Conservation (phyloP, 92 coral and sea anemone species). For the Palythoa caribaeorum region DNA sequence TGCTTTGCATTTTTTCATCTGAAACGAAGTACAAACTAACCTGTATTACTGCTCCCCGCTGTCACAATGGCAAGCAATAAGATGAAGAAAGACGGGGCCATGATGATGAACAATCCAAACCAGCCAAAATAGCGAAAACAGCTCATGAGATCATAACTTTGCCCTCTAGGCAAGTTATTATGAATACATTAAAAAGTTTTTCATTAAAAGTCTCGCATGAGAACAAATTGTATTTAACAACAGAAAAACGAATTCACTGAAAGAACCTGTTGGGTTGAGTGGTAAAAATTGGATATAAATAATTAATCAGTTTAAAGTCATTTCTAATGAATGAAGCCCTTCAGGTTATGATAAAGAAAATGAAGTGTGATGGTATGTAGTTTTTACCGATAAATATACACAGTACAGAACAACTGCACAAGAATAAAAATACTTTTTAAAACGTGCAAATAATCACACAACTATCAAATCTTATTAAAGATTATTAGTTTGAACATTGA, state of each 20-base stretch:
- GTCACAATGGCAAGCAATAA: constrained; percentile 7
- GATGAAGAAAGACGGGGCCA: background rate
- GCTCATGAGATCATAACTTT: background rate
- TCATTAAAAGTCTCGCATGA: background rate
- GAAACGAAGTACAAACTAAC: background rate
- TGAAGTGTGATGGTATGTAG: background rate
- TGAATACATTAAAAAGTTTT: background rate
- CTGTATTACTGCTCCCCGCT: constrained; percentile 19
- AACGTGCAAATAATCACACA: too few species aligned
- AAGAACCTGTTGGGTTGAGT: constrained; percentile 22
- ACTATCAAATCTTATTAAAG: too few species aligned
- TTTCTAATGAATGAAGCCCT: constrained; percentile 35
- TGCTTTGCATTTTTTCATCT: background rate
- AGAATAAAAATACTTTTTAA: background rate
- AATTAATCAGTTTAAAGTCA: constrained; percentile 37
- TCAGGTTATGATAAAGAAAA: background rate
- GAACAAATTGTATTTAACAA: constrained; percentile 6
- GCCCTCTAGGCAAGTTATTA: background rate
- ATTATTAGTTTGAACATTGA: too few species aligned
- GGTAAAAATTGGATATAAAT: constrained; percentile 12
- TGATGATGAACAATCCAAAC: background rate
- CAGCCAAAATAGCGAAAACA: background rate
- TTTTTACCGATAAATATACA: background rate
- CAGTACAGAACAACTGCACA: background rate
- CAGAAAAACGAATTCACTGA: background rate